These are phyloP conservation scores for Phoenicopterus ruber DNA, from an alignment of 2,113 vertebrate genomes.

Conservation along the genomic window DNA sequence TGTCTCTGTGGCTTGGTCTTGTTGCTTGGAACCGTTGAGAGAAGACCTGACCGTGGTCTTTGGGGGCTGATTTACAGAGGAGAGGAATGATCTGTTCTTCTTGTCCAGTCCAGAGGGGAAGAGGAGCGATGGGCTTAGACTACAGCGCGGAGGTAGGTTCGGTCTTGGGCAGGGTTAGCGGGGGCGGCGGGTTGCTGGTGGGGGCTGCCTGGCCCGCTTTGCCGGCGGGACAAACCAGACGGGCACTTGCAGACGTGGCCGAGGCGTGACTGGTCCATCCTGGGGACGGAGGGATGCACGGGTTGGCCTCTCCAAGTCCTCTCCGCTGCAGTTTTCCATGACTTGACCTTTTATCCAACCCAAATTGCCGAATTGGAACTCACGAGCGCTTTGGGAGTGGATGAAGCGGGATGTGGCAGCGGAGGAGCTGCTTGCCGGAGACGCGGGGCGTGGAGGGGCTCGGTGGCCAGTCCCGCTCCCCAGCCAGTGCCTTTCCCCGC, in stretches of 20 bases:
- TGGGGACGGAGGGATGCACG: not conserved
- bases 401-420: not conserved
- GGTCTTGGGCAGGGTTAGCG: not conserved
- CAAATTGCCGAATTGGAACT: not conserved
- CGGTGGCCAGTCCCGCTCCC: not conserved
- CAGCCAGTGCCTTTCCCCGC: not conserved
- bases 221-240: not conserved
- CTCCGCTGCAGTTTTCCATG: not conserved
- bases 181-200: not conserved
- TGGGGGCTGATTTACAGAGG: not conserved
- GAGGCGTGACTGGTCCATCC: rapidly evolving
- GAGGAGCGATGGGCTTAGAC: not conserved
- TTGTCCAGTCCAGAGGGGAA: not conserved
- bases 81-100: not conserved
- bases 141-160: not conserved
- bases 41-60: not conserved
- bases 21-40: not conserved
- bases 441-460: not conserved
- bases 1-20: not conserved
- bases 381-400: not conserved
- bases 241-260: not conserved
- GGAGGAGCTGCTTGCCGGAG: not conserved
- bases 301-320: not conserved
- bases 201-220: not conserved
- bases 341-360: not conserved